Evolutionary conservation across 1,140 invertebrate genomes (phyloP), one percentile per base, ranked within the genome.

Genomic region (Drosophila pallidifrons): DNA sequence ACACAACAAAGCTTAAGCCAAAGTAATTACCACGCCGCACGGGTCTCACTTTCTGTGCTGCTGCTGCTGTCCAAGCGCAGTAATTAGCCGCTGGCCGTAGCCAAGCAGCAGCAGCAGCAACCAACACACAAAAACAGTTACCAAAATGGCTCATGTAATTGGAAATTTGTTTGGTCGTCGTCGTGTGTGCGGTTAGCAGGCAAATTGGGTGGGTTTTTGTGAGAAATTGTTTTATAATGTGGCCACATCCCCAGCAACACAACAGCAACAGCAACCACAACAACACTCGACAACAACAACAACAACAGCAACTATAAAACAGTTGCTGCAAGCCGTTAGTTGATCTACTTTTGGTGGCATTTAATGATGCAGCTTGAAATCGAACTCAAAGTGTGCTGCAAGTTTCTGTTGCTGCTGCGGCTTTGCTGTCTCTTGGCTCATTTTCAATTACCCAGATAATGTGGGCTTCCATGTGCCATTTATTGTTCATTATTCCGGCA

Each of bases 261-360:
- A 30, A 15, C 13, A 38, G 15, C 16, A 3, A 2, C 45, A 45
- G 15, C 20, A 52, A 25, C 20, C 35, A 7, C 35, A 52, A 2
- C 35, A 51, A 28, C 61, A 52, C 35, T 38, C 16, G n/a, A 55
- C 16, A 57, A 1, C 49, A 38, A 10, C 54, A 49, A 15, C 45
- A 47, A 11, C 55, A 32, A 30, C 32, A 47, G 11, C 45, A 47
- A 28, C 55, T 43, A 30, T 20, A 47, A 49, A 38, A 46, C 30
- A 41, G 46, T 13, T 45, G 70, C 60, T 66, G 45, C 47, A 54
- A 80, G 51, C 81, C 81, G 81, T 83, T 83, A 74, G 81, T 57
- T 77, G 81, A 66, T 81, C 81, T 55, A 83, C 74, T 83, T 83
- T 83, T 79, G 61, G 80, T 72, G 63, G 52, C 32, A 67, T 60